These are phyloP conservation scores for Strigops habroptila DNA, from an alignment of 2,113 vertebrate genomes.

Conservation along the genomic window DNA sequence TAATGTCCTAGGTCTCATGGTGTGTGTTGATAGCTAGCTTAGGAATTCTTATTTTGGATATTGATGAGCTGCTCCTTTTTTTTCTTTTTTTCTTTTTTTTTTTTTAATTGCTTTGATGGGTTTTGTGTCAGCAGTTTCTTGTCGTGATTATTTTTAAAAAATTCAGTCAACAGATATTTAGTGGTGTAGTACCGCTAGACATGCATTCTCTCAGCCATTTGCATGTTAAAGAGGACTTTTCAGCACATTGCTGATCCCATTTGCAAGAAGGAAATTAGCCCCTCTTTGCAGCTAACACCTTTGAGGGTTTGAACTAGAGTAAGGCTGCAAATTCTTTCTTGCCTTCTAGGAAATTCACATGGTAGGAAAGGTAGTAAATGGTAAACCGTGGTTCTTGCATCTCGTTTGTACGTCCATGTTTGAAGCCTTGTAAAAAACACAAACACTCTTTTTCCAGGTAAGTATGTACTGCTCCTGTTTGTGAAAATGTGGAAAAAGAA, in stretches of 20 bases:
- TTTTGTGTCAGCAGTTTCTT: background rate
- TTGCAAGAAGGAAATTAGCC: background rate
- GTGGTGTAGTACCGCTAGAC: background rate
- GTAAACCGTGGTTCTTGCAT: background rate
- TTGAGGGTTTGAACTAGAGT: background rate
- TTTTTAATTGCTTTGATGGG: background rate
- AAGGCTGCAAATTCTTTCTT: background rate
- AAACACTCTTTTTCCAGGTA: background rate
- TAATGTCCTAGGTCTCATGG: background rate
- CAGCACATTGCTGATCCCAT: background rate
- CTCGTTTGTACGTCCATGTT: background rate
- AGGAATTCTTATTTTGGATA: background rate
- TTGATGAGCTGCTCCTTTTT: background rate
- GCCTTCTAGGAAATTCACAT: background rate
- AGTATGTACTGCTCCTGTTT: background rate
- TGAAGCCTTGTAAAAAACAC: background rate
- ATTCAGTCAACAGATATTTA: background rate
- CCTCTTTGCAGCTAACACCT: background rate
- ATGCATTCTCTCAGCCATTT: background rate
- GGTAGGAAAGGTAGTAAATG: background rate
- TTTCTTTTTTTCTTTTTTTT: background rate
- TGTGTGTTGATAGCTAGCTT: background rate
- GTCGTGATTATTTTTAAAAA: background rate
- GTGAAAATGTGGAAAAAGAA: background rate
- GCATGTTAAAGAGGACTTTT: constrained; percentile 17